These are phyloP conservation scores for Hemiscyllium ocellatum DNA, from an alignment of 2,113 vertebrate species.

Conservation along the genomic window DNA sequence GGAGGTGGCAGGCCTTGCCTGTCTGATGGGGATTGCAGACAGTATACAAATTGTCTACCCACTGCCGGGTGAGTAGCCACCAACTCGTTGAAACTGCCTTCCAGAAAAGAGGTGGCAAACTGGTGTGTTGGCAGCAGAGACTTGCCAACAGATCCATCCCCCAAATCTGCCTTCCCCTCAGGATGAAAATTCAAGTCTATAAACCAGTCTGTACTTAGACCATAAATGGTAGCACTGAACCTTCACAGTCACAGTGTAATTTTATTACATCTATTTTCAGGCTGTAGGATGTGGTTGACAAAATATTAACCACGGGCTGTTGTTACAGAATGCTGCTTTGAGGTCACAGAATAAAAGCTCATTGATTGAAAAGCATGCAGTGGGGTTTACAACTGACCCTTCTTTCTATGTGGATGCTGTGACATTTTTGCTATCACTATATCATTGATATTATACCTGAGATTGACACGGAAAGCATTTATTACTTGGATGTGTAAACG, in stretches of 20 bases:
- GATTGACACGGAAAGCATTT: constrained; percentile 59
- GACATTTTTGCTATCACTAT: background rate
- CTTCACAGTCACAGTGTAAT: constrained; percentile 33
- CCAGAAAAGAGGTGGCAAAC: background rate
- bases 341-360: constrained; percentile 50
- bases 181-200: background rate
- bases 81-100: background rate
- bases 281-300: constrained; percentile 49
- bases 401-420: constrained; percentile 37
- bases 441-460: constrained; percentile 55
- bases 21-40: background rate
- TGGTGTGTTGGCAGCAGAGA: background rate
- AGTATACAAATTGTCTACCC: background rate
- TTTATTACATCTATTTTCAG: constrained; percentile 36
- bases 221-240: background rate
- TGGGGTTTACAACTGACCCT: constrained; percentile 40
- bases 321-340: constrained; percentile 47
- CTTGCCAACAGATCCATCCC: background rate
- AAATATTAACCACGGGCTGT: constrained; percentile 44
- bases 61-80: background rate
- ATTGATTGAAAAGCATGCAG: constrained; percentile 47
- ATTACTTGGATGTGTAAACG: constrained; percentile 59
- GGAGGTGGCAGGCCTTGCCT: too few relatives aligned
- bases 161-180: background rate
- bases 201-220: background rate